Evolutionary conservation across 2,797 vertebrate genomes (phyloP).

Genomic region (Tolypeutes matacus): DNA sequence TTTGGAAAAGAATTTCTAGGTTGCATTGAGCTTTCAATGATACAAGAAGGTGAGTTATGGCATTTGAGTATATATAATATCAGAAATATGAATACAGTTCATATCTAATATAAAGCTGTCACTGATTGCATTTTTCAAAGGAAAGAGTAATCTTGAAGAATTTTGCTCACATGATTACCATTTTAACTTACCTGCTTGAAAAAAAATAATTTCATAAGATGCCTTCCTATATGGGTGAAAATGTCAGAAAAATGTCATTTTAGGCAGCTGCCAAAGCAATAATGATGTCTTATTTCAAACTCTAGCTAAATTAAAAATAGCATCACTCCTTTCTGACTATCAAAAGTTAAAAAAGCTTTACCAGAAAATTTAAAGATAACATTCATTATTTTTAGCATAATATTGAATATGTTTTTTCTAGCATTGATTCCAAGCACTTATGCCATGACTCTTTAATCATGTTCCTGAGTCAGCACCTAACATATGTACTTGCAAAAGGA

Average conservation of each 20-base stretch:
- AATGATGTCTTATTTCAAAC: constrained; percentile 44
- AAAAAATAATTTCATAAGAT: not conserved
- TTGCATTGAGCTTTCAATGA: constrained; percentile 43
- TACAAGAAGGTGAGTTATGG: not conserved
- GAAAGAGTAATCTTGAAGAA: constrained; percentile 51
- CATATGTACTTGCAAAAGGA: constrained; percentile 6
- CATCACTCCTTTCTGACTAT: constrained; percentile 3
- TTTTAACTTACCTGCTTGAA: constrained; percentile 54
- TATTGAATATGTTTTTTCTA: constrained; percentile 35
- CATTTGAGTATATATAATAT: not conserved
- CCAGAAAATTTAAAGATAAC: constrained; percentile 8
- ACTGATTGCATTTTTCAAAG: constrained; percentile 57
- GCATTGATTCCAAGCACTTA: constrained; percentile 37
- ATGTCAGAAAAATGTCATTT: constrained; percentile 71
- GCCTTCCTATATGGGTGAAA: constrained; percentile 53
- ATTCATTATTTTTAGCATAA: constrained; percentile 51
- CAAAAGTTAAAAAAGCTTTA: constrained; percentile 40
- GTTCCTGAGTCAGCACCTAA: constrained; percentile 18
- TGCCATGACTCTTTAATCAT: not conserved
- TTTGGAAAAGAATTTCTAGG: not conserved
- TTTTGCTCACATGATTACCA: constrained; percentile 20
- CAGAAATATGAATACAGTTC: constrained; percentile 26
- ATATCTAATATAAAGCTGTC: constrained; percentile 11
- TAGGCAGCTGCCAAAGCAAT: constrained; percentile 4
- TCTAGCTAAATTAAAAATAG: constrained; percentile 38